Evolutionary conservation across 2,797 vertebrate species (phyloP).

Genomic region (Oreochromis mossambicus): DNA sequence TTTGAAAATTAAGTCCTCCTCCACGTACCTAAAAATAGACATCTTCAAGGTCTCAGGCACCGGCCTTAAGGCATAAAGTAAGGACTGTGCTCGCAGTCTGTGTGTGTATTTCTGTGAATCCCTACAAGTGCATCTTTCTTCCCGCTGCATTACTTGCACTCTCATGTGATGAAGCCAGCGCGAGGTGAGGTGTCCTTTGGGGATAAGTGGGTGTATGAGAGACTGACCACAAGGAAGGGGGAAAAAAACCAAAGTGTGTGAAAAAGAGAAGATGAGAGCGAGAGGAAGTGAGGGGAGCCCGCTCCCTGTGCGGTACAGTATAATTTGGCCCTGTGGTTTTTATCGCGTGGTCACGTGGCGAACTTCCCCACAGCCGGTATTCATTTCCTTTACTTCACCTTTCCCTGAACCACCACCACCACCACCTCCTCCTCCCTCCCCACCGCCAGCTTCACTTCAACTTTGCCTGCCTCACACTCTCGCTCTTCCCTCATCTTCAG

Average conservation of each 20-base stretch:
- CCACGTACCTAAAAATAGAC: constrained; percentile 29
- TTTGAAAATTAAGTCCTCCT: neutral
- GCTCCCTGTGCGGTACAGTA: constrained; percentile 41
- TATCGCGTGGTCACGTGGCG: constrained; percentile 62
- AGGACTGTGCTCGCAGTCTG: neutral
- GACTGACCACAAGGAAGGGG: constrained; percentile 19
- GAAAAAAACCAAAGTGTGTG: neutral
- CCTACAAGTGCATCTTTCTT: constrained; percentile 15
- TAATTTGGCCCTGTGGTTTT: constrained; percentile 64
- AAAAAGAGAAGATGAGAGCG: constrained; percentile 1
- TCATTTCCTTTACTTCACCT: constrained; percentile 79
- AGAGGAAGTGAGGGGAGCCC: constrained; percentile 10
- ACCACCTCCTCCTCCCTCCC: neutral
- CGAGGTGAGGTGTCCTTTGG: constrained; percentile 34
- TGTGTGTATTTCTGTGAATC: neutral
- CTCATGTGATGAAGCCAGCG: constrained; percentile 25
- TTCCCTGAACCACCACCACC: constrained; percentile 68
- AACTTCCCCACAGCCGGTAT: constrained; percentile 71
- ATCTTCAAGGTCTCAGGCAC: constrained; percentile 7
- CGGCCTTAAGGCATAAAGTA: neutral
- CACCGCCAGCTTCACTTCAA: constrained; percentile 11
- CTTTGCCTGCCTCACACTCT: constrained; percentile 18
- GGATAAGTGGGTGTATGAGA: constrained; percentile 21
- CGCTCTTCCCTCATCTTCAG: neutral
- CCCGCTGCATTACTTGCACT: neutral